These are phyloP conservation scores for Spodoptera littoralis DNA, from an alignment of 2,888 invertebrate genomes.

Conservation along the genomic window DNA sequence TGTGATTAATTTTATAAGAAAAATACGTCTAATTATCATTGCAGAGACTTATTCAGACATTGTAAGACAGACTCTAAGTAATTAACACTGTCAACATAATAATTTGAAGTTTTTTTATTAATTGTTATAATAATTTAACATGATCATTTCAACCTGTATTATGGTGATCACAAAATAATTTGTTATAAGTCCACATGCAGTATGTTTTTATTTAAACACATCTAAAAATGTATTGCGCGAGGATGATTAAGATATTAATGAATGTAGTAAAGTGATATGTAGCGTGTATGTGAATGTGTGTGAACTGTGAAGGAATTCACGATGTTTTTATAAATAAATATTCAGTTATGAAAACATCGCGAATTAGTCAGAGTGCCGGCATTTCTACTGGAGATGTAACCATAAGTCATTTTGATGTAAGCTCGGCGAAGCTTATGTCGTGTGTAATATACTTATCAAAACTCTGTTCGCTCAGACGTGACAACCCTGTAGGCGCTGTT, in stretches of 20 bases:
- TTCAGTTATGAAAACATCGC: constrained; percentile 12
- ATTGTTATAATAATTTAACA: constrained; percentile 23
- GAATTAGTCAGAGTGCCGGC: constrained; percentile 38
- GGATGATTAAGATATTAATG: constrained; percentile 5
- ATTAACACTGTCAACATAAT: constrained; percentile 41
- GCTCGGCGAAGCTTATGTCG: constrained; percentile 9
- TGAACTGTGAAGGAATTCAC: constrained; percentile 19
- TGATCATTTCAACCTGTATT: constrained; percentile 20
- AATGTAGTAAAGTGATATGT: constrained; percentile 6
- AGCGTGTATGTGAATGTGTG: constrained; percentile 21
- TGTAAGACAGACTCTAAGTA: too few relatives aligned
- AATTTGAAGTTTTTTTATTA: constrained; percentile 35
- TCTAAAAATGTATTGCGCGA: constrained; percentile 12
- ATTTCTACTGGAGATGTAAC: constrained; percentile 30
- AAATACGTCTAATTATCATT: too few relatives aligned
- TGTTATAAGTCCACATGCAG: constrained; percentile 12
- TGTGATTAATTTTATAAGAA: too few relatives aligned
- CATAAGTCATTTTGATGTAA: constrained; percentile 30
- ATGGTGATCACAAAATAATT: constrained; percentile 35
- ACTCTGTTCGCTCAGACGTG: constrained; percentile 23
- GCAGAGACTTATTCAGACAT: too few relatives aligned
- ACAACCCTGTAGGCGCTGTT: constrained; percentile 7
- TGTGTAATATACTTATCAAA: constrained; percentile 32
- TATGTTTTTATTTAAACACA: constrained; percentile 8
- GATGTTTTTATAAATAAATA: constrained; percentile 27